Conservation (phyloP, 2,113 vertebrate species). For the Ictalurus furcatus region DNA sequence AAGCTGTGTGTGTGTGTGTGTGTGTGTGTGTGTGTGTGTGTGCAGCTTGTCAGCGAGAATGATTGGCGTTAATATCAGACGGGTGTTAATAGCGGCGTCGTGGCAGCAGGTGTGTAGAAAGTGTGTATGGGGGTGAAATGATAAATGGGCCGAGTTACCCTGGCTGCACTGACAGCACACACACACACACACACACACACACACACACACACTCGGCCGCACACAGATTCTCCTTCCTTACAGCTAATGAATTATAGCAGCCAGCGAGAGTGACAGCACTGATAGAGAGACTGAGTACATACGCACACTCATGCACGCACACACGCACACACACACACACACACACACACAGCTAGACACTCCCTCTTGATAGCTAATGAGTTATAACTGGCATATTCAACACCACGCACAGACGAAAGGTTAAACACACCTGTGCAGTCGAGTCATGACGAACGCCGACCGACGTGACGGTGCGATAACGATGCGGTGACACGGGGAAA, state of each 20-base stretch:
- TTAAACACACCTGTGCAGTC: slow-evolving; percentile 6
- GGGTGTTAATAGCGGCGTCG: slow-evolving; percentile 59
- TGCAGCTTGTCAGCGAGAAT: slow-evolving; percentile 41
- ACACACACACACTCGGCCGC: slow-evolving; percentile 12
- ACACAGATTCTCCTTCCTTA: slow-evolving; percentile 22
- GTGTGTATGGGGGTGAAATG: slow-evolving; percentile 43
- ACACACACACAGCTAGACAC: slow-evolving; percentile 15
- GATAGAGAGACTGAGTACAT: slow-evolving; percentile 11
- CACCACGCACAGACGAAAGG: not conserved
- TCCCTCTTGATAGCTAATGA: slow-evolving; percentile 18
- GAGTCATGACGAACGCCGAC: not conserved
- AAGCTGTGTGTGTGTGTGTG: slow-evolving; percentile 13
- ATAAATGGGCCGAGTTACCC: slow-evolving; percentile 60
- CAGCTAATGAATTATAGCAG: slow-evolving; percentile 48
- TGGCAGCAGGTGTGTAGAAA: slow-evolving; percentile 61
- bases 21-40: slow-evolving; percentile 18
- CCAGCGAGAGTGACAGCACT: slow-evolving; percentile 49
- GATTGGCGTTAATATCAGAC: slow-evolving; percentile 58
- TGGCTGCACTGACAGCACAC: not conserved
- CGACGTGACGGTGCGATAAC: not conserved
- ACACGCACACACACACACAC: slow-evolving; percentile 11
- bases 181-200: slow-evolving; percentile 33
- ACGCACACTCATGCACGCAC: slow-evolving; percentile 17
- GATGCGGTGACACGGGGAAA: not conserved
- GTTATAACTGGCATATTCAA: not conserved